Percentiles rank a stretch among this genome's conserved stretches.
Evolutionary conservation across 2,113 vertebrate species (phyloP).

Genomic region (Gallinago jamesoni): DNA sequence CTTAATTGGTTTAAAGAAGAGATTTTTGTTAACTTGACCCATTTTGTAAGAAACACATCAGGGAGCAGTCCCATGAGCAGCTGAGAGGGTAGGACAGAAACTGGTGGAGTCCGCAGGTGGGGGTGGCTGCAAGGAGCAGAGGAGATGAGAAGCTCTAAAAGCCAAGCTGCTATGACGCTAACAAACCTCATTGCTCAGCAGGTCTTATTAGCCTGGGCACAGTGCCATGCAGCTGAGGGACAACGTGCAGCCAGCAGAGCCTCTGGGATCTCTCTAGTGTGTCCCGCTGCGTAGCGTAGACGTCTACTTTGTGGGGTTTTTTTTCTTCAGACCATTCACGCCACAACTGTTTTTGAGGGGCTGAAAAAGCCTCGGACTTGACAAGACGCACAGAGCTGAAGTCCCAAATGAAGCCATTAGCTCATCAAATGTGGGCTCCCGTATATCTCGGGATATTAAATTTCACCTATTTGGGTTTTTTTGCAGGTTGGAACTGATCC

Average conservation of each 20-base stretch:
- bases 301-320: neutral
- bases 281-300: neutral
- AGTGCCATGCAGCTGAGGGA: constrained; percentile 39
- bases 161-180: neutral
- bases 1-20: neutral
- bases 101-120: no score
- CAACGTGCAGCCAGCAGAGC: neutral
- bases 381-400: neutral
- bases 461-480: constrained; percentile 5
- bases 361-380: neutral
- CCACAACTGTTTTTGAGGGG: neutral
- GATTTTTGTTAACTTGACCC: neutral
- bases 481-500: constrained; percentile 7
- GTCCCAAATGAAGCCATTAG: neutral
- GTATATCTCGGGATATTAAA: neutral
- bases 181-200: neutral
- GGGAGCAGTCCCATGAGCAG: neutral
- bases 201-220: constrained; percentile 10
- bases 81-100: neutral
- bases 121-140: neutral
- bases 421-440: neutral
- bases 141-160: neutral
- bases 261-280: neutral
- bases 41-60: neutral
- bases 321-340: neutral